phyloP scores from a whole-genome alignment of 2,113 vertebrate species.

The Parus major region DNA sequence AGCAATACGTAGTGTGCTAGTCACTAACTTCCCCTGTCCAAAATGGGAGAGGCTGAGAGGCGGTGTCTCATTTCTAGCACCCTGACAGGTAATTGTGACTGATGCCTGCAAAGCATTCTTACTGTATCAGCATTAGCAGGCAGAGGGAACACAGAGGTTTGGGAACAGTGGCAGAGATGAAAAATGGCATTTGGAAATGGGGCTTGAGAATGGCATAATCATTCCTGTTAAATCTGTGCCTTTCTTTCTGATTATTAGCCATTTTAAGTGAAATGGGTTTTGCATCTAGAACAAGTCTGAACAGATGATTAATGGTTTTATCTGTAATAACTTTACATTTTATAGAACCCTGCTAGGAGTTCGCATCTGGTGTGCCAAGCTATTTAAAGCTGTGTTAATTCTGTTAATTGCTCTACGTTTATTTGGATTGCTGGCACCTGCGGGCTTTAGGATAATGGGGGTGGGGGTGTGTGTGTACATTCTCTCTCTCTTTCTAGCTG shows the following conservation, averaged over 20 bases:
- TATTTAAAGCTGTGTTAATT: conserved; percentile 85
- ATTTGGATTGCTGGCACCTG: conserved; percentile 82
- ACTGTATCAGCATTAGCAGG: neutral
- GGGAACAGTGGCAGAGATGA: neutral
- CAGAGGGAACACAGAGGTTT: neutral
- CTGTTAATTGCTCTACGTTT: conserved; percentile 81
- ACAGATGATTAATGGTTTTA: conserved; percentile 83
- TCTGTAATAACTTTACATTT: conserved; percentile 81
- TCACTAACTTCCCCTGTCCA: neutral
- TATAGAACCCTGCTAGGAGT: conserved; percentile 77
- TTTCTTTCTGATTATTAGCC: conserved; percentile 74
- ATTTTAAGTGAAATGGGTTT: conserved; percentile 73
- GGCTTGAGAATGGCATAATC: conserved; percentile 28
- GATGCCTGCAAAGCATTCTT: neutral
- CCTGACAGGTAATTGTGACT: neutral
- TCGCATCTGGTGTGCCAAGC: conserved; percentile 80
- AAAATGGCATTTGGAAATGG: conserved; percentile 58
- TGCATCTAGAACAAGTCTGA: conserved; percentile 76
- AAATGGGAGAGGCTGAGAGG: neutral
- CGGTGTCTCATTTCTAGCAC: neutral
- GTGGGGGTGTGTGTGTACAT: neutral
- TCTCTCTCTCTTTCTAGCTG: conserved; percentile 37
- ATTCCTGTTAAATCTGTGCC: conserved; percentile 50
- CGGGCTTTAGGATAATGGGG: conserved; percentile 70
- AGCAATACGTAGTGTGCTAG: fast-evolving